Evolutionary conservation across 2,797 vertebrate species (phyloP), one percentile per base, ranked within the genome.

Genomic region (Graptemys geographica): DNA sequence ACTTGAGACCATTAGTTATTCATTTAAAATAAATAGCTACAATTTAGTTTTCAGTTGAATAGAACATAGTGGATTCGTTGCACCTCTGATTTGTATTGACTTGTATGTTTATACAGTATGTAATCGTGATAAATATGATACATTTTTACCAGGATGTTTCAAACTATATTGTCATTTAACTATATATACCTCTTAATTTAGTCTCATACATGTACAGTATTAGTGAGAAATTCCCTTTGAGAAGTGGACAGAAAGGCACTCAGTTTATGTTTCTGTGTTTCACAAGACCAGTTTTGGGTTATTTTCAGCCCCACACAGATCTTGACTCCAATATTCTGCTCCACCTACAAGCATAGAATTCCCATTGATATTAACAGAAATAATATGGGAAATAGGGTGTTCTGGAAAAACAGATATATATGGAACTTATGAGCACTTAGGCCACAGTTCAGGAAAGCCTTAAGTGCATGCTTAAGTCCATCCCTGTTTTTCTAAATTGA

Each of bases 31-130:
- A 41, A 47, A 28, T 49, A 78, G 74, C 27, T 31, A 78, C 74
- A 86, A 78, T 69, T 1, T 86, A 95, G 92, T 94, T 80, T 95
- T 92, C 80, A 51, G 25, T 21, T 83, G 78, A 65, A 91, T 12
- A 65, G 33, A 51, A 86, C 11, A 81, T 92, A 19, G 82, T 88
- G 28, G n/a, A 47, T 78, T 72, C 86, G 78, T 80, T 81, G 49
- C 84, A 90, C 84, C 84, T 82, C 56, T 86, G 76, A 83, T 93
- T 94, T 69, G 4, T 62, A 41, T 90, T 83, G 41, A 31, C 13
- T 74, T 8, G 23, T 15, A 47, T 31, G 27, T 44, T 76, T 28
- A 47, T 76, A 47, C 21, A 13, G 7, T 15, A 41, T 11, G 21
- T 25, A 76, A 44, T 47, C 41, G 15, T 76, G 72, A 76, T 76